A percentile compares a stretch with the other conserved stretches of the same genome.
These are phyloP conservation scores for Drosophila buzzatii DNA, from an alignment of 2,888 invertebrate species.

Conservation along the genomic window DNA sequence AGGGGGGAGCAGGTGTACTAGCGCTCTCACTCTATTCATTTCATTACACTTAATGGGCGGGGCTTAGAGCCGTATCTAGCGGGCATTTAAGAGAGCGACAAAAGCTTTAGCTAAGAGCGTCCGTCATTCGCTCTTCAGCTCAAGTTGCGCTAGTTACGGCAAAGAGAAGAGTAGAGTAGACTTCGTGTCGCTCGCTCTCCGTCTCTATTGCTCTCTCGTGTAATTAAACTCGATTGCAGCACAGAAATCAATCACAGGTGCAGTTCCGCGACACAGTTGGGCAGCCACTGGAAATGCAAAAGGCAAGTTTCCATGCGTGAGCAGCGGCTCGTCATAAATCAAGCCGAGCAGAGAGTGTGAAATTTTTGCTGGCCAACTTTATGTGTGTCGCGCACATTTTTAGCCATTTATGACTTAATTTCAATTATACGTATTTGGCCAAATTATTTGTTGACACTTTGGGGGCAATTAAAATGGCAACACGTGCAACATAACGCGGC, in stretches of 20 bases:
- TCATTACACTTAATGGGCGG: constrained; percentile 57
- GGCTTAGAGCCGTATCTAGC: constrained; percentile 45
- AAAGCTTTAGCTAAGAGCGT: constrained; percentile 25
- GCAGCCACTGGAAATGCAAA: constrained; percentile 54
- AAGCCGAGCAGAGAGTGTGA: constrained; percentile 68
- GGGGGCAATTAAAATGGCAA: constrained; percentile 75
- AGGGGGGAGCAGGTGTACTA: background rate
- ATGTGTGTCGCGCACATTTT: constrained; percentile 71
- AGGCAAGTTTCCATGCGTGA: constrained; percentile 67
- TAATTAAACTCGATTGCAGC: constrained; percentile 51
- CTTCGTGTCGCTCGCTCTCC: background rate
- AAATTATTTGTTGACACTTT: constrained; percentile 78
- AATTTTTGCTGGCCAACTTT: constrained; percentile 61
- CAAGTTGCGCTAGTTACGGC: background rate
- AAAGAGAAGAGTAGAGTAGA: background rate
- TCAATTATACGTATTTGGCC: constrained; percentile 76
- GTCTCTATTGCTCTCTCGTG: background rate
- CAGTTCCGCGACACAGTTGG: constrained; percentile 52
- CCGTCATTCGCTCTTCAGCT: constrained; percentile 26
- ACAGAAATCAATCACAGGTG: constrained; percentile 72
- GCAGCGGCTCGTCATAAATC: constrained; percentile 67
- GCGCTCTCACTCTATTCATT: constrained; percentile 26
- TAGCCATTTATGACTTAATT: constrained; percentile 80
- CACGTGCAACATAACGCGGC: constrained; percentile 62
- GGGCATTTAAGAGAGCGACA: constrained; percentile 37